Evolutionary conservation across 2,113 vertebrate species (phyloP).

Genomic region (Onychostruthus taczanowskii): DNA sequence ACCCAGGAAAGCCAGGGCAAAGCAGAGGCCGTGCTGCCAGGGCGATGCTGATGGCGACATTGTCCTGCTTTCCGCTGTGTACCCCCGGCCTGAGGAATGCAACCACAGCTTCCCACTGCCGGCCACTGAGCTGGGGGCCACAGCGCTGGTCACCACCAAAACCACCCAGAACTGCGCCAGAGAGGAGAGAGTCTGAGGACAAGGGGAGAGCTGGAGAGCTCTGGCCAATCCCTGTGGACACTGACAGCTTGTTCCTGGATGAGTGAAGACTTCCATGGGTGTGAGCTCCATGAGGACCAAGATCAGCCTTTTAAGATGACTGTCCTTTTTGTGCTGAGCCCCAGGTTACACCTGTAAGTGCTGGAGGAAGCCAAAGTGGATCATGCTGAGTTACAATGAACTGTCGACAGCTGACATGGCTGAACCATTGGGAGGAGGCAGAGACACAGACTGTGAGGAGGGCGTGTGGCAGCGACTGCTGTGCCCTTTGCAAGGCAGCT

Average conservation of each 20-base stretch:
- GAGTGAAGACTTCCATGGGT: accelerated
- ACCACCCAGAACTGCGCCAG: slow-evolving; percentile 44
- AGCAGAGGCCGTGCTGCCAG: not conserved
- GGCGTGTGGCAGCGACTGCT: not conserved
- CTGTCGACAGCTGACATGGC: not conserved
- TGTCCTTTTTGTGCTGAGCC: not conserved
- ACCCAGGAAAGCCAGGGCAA: not conserved
- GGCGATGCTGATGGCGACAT: not conserved
- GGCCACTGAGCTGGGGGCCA: slow-evolving; percentile 76
- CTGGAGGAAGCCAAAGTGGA: not conserved
- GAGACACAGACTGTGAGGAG: accelerated
- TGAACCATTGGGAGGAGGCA: not conserved
- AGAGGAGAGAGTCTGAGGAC: slow-evolving; percentile 30
- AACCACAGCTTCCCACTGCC: slow-evolving; percentile 71
- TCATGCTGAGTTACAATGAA: accelerated
- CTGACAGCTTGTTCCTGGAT: not conserved
- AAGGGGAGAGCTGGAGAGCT: not conserved
- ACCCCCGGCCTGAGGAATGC: not conserved
- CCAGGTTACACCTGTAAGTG: not conserved
- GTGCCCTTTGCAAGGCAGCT: not conserved
- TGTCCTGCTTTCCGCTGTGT: not conserved
- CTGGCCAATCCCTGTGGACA: not conserved
- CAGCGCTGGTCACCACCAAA: slow-evolving; percentile 78
- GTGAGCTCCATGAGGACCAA: not conserved
- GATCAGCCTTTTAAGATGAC: not conserved